Percentiles rank a stretch among this genome's conserved stretches.
phyloP scores from a whole-genome alignment of 2,797 vertebrate species.

The Pelochelys cantorii region DNA sequence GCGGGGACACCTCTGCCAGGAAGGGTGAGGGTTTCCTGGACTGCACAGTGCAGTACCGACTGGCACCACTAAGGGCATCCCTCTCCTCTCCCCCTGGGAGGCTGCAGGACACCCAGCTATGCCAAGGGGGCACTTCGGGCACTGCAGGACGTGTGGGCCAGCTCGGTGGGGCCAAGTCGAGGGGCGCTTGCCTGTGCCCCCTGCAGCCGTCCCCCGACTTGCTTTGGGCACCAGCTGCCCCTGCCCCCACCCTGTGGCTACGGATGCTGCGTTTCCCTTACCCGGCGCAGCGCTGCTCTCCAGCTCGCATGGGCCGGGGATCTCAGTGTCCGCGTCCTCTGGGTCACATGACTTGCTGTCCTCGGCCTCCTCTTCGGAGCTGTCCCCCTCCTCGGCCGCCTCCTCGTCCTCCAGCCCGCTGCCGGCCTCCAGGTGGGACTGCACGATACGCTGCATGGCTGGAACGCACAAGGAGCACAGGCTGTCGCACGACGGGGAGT shows the following conservation, averaged over 20 bases:
- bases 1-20: too few relatives aligned
- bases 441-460: conserved; percentile 97
- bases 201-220: neutral
- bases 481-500: neutral
- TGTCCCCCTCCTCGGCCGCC: conserved; percentile 78
- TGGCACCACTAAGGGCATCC: neutral
- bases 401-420: conserved; percentile 82
- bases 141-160: neutral
- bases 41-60: neutral
- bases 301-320: conserved; percentile 69
- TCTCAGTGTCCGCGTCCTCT: conserved; percentile 59
- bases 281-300: conserved; percentile 46
- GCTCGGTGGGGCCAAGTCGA: neutral
- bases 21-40: too few relatives aligned
- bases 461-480: conserved; percentile 7
- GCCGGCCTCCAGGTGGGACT: conserved; percentile 92
- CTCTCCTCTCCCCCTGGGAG: neutral
- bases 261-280: neutral
- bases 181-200: neutral
- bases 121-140: neutral
- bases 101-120: neutral
- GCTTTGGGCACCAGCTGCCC: neutral
- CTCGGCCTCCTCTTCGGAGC: conserved; percentile 77
- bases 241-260: neutral
- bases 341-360: neutral